These are phyloP conservation scores for Hycleus phaleratus DNA, from an alignment of 1,140 invertebrate genomes.

Conservation along the genomic window DNA sequence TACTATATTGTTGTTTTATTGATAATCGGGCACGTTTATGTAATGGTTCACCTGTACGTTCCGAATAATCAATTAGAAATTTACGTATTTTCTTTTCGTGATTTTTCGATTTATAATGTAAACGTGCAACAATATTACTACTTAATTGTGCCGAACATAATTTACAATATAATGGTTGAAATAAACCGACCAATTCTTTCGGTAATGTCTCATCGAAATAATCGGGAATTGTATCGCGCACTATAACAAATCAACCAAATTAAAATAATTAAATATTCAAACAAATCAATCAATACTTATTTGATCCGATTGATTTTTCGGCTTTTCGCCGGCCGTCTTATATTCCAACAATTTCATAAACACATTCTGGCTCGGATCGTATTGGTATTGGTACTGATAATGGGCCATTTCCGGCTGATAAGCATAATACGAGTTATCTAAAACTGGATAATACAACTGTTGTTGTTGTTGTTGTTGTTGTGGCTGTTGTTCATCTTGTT, in stretches of 20 bases:
- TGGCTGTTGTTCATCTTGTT: neutral
- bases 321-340: neutral
- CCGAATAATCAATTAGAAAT: conserved; percentile 37
- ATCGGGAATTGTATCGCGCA: conserved; percentile 20
- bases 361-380: conserved; percentile 6
- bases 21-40: conserved; percentile 22
- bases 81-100: conserved; percentile 43
- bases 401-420: conserved; percentile 1
- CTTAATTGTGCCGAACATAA: conserved; percentile 40
- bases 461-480: neutral
- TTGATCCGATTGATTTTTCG: conserved; percentile 10
- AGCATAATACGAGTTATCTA: conserved; percentile 11
- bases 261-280: neutral
- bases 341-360: conserved; percentile 11
- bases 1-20: no score
- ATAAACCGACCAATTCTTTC: conserved; percentile 39
- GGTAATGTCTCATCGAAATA: conserved; percentile 32
- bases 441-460: neutral
- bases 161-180: conserved; percentile 41
- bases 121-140: conserved; percentile 39
- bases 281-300: conserved; percentile 15
- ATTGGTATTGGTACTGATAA: conserved; percentile 1
- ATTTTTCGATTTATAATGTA: conserved; percentile 44
- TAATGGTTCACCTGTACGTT: conserved; percentile 34
- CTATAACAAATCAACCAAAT: no score